Evolutionary conservation across 1,140 invertebrate genomes (phyloP).

Genomic region (Spodoptera litura): DNA sequence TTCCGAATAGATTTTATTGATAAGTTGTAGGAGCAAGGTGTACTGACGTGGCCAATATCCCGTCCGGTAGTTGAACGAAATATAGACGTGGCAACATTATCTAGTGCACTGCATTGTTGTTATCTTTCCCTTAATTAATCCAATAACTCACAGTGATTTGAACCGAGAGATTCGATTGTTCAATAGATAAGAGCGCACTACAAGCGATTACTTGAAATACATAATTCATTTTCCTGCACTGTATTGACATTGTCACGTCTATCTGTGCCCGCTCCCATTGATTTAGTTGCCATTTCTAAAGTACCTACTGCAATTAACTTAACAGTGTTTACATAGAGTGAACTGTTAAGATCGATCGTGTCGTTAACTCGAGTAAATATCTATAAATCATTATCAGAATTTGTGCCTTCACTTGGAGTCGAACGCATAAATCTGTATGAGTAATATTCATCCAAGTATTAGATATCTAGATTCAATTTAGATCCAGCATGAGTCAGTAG

Average conservation of each 20-base stretch:
- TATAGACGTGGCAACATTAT: constrained; percentile 6
- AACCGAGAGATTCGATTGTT: constrained; percentile 24
- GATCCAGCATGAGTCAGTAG: constrained; percentile 33
- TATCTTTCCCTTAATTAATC: constrained; percentile 40
- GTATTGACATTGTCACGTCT: constrained; percentile 1
- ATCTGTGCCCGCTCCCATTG: no score
- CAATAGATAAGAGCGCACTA: constrained; percentile 14
- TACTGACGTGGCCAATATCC: constrained; percentile 25
- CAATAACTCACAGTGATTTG: constrained; percentile 37
- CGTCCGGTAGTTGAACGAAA: background rate
- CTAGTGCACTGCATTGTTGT: background rate
- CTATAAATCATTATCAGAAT: constrained; percentile 33
- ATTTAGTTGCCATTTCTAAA: constrained; percentile 11
- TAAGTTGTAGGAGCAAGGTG: constrained; percentile 33
- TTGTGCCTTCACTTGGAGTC: background rate
- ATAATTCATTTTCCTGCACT: constrained; percentile 12
- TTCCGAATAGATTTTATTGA: constrained; percentile 54
- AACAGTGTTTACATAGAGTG: background rate
- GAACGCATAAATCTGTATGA: constrained; percentile 26
- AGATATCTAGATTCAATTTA: constrained; percentile 44
- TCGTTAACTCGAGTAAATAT: constrained; percentile 31
- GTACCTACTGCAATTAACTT: background rate
- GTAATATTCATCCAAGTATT: constrained; percentile 22
- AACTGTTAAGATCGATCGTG: background rate
- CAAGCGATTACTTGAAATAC: constrained; percentile 4